These are phyloP conservation scores for Seriola aureovittata DNA, from an alignment of 2,113 vertebrate species.

Conservation along the genomic window DNA sequence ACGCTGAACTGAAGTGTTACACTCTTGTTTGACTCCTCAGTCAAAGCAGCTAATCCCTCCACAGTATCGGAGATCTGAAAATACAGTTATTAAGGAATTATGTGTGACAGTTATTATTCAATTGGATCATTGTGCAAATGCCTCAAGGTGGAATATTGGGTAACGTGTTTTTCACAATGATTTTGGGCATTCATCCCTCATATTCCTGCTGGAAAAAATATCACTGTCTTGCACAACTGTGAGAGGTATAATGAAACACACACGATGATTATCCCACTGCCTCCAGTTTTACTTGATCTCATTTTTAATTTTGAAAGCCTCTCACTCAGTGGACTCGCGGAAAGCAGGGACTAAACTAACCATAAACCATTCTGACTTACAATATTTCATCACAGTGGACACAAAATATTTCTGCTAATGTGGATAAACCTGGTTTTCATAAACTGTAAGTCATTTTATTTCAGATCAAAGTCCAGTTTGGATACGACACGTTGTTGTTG, in stretches of 20 bases:
- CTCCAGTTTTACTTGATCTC: background rate
- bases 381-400: background rate
- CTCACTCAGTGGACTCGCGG: background rate
- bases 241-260: background rate
- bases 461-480: background rate
- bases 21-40: background rate
- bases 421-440: background rate
- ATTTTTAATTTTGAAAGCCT: background rate
- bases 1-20: background rate
- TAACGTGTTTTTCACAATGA: background rate
- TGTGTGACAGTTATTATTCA: conserved; percentile 3
- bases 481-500: background rate
- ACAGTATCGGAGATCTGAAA: background rate
- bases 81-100: background rate
- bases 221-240: background rate
- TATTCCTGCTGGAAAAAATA: background rate
- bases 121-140: background rate
- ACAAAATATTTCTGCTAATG: background rate
- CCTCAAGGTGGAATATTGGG: background rate
- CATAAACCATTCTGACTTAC: background rate
- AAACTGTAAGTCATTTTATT: background rate
- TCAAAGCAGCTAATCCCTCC: background rate
- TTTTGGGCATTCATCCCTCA: background rate
- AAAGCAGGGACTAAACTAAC: background rate
- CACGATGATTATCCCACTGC: background rate